Evolutionary conservation across 1,140 invertebrate species (phyloP).

Genomic region (Drosophila pachea): DNA sequence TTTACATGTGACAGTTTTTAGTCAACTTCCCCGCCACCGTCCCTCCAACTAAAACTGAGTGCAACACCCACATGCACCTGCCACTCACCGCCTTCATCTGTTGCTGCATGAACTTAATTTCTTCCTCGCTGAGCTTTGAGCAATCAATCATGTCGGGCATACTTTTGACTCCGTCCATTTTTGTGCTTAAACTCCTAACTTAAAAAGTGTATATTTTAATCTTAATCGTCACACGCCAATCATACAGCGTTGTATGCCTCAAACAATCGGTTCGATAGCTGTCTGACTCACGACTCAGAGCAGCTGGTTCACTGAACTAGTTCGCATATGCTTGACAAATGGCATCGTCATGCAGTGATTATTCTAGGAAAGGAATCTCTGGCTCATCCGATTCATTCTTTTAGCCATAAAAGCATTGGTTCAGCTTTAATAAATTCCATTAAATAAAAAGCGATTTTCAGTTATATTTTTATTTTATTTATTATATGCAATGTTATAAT

Average conservation of each 20-base stretch:
- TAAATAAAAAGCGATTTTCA: slow-evolving; percentile 19
- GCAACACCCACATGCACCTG: slow-evolving; percentile 43
- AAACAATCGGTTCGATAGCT: slow-evolving; percentile 4
- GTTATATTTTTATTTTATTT: slow-evolving; percentile 75
- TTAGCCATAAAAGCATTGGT: too few relatives aligned
- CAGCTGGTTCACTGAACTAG: not conserved
- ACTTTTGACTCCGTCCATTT: slow-evolving; percentile 62
- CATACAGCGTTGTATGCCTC: slow-evolving; percentile 3
- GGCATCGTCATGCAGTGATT: not conserved
- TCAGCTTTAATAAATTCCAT: not conserved
- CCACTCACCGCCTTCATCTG: slow-evolving; percentile 89
- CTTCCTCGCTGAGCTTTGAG: too few relatives aligned
- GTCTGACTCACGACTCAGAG: not conserved
- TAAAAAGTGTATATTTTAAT: slow-evolving; percentile 52
- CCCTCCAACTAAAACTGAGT: not conserved
- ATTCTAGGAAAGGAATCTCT: too few relatives aligned
- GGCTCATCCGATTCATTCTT: too few relatives aligned
- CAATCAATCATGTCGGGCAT: too few relatives aligned
- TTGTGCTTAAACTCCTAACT: slow-evolving; percentile 58
- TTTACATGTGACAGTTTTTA: slow-evolving; percentile 38
- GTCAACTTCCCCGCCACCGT: not conserved
- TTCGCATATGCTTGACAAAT: not conserved
- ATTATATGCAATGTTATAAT: slow-evolving; percentile 77
- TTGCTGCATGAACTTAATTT: slow-evolving; percentile 90
- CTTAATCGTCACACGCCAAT: slow-evolving; percentile 44